Evolutionary conservation across 2,113 vertebrate genomes (phyloP).

Genomic region (Rhinichthys klamathensis): DNA sequence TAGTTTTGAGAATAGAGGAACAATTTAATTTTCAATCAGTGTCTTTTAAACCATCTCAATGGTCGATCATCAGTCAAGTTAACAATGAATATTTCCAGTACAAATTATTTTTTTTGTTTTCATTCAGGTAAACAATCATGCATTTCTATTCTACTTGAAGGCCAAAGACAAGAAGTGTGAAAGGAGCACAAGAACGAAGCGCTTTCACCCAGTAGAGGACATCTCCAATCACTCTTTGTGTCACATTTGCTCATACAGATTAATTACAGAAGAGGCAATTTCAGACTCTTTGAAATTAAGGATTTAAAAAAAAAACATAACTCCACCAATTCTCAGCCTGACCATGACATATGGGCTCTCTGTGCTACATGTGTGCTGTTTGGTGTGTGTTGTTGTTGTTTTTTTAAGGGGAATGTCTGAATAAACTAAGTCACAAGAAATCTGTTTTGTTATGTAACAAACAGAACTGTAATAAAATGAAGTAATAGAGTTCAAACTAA

Average conservation of each 20-base stretch:
- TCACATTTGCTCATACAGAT: neutral
- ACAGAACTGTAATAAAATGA: no score
- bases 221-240: neutral
- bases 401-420: neutral
- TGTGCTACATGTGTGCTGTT: conserved; percentile 13
- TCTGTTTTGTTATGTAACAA: neutral
- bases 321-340: neutral
- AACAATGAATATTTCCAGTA: neutral
- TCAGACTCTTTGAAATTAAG: neutral
- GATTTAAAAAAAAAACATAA: neutral
- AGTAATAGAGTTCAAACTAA: neutral
- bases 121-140: neutral
- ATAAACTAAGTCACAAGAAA: neutral
- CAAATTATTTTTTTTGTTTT: neutral
- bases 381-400: neutral
- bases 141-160: neutral
- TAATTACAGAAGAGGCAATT: neutral
- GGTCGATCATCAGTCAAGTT: neutral
- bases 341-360: neutral
- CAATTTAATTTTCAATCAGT: neutral
- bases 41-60: neutral
- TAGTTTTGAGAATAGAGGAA: neutral
- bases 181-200: neutral
- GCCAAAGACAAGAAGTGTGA: neutral
- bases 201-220: neutral